Evolutionary conservation across 2,113 vertebrate species (phyloP), one percentile per base, ranked within the genome.

Genomic region (Nannospalax galili): DNA sequence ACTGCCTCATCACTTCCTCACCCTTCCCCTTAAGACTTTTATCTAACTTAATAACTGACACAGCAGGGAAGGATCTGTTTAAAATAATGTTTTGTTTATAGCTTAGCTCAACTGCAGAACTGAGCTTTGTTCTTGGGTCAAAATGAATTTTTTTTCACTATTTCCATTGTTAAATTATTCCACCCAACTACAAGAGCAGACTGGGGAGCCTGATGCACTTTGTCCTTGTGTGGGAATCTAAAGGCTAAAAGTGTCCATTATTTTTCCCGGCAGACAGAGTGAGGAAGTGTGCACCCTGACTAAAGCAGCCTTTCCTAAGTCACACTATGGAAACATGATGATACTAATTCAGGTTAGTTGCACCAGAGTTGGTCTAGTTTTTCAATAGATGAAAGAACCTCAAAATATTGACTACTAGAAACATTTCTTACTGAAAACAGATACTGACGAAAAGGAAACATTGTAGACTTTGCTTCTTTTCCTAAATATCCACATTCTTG

Each of bases 391-490:
- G 12, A 85, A 22, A 72, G 8, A 78, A n/a, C 0, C 22, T 79
- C 4, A 84, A 93, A 84, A 28, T 69, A 7, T 12, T 93, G 30
- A 35, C 32, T 79, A 17, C 20, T 26, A 52, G 70, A 75, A 72
- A 2, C 37, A 92, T 75, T 88, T 94, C 37, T 60, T 35, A 3
- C 12, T 60, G 37, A 94, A 89, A 35, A 19, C 8, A 91, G 40
- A 52, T 78, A 70, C n/a, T 84, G 26, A 40, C 65, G 26, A 60
- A 42, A 94, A 69, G 35, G 16, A 19, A 92, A 73, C 84, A 92
- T 86, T 91, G 65, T 75, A 84, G 48, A 17, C 3, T 80, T 80
- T 48, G 42, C 24, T 95, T 94, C 78, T 97, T 95, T 93, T 97
- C 69, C 78, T 92, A 64, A 93, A 88, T 12, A 0, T 0, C 80